Evolutionary conservation across 2,888 invertebrate species (phyloP), one percentile per base, ranked within the genome.

Genomic region (Synergus laeviventris): DNA sequence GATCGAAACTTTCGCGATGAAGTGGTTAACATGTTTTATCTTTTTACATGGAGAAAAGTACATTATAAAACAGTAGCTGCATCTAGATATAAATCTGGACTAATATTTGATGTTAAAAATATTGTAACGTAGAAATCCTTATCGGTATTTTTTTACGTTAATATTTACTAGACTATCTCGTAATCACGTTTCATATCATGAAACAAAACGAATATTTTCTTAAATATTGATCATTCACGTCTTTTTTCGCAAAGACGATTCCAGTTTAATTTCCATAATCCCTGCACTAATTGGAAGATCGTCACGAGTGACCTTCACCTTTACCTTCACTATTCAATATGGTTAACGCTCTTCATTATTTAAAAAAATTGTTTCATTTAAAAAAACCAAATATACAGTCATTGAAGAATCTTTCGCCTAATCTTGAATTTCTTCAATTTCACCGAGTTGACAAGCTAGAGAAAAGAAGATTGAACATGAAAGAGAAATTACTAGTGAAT

Each of bases 1-100:
- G 66, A 66, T 74, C 70, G 64, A 79, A 81, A 81, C 75, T 77
- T 79, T 81, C 77, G 76, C 82, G 76, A 74, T 64, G 12, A 74
- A 75, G 70, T 77, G 78, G 76, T 79, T 78, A 81, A 76, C 62
- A 36, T 62, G 62, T 62, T 38, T 38, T 2, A n/a, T 62, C 8
- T 62, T 36, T 62, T 62, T 38, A 3, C 36, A 62, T 38, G n/a
- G 11, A n/a, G 38, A 36, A 36, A 38, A 62, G n/a, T 56, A 14
- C 56, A 12, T 18, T 4, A 56, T 18, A 12, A 56, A 12, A 11
- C 21, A 24, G 56, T 56, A 56, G 56, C 56, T 21, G n/a, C 11
- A 56, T 56, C 21, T 1, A 11, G 21, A 56, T 18, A 56, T 21
- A 18, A 56, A 56, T 21, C 21, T 21, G n/a, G 21, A 18, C 11